phyloP scores from a whole-genome alignment of 1,140 invertebrate species.

The Bombyx mandarina region DNA sequence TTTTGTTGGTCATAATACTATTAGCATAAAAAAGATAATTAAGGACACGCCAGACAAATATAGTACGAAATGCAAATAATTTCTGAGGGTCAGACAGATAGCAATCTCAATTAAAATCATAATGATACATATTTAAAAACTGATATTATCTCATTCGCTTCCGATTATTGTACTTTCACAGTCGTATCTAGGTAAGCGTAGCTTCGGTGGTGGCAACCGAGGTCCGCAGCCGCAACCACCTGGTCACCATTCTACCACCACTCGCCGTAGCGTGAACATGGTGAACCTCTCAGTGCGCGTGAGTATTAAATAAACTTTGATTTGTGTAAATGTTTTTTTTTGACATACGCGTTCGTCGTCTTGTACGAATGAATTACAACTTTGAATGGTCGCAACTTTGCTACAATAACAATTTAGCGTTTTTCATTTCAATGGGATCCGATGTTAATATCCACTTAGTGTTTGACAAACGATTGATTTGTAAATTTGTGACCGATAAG shows the following conservation, averaged over 20 bases:
- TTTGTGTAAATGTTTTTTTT: background rate
- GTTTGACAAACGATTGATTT: too few relatives aligned
- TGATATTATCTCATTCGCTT: too few relatives aligned
- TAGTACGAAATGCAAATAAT: too few relatives aligned
- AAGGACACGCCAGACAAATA: too few relatives aligned
- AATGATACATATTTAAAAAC: conserved; percentile 5
- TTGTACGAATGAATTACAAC: background rate
- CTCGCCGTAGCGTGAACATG: conserved; percentile 48
- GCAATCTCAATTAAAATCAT: too few relatives aligned
- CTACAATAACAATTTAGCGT: background rate
- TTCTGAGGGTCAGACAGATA: too few relatives aligned
- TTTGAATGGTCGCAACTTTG: background rate
- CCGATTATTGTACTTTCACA: background rate
- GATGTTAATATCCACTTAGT: background rate
- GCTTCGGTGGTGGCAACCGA: conserved; percentile 30
- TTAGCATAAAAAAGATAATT: too few relatives aligned
- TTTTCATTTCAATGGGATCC: background rate
- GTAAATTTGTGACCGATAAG: too few relatives aligned
- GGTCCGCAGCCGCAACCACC: conserved; percentile 38
- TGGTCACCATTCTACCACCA: conserved; percentile 40
- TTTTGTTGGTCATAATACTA: too few relatives aligned
- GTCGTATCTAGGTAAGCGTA: conserved; percentile 35
- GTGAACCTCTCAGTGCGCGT: conserved; percentile 44
- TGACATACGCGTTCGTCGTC: background rate
- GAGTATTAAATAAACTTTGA: conserved; percentile 31